phyloP scores from a whole-genome alignment of 2,888 invertebrate species.

The Osmoderma eremita region DNA sequence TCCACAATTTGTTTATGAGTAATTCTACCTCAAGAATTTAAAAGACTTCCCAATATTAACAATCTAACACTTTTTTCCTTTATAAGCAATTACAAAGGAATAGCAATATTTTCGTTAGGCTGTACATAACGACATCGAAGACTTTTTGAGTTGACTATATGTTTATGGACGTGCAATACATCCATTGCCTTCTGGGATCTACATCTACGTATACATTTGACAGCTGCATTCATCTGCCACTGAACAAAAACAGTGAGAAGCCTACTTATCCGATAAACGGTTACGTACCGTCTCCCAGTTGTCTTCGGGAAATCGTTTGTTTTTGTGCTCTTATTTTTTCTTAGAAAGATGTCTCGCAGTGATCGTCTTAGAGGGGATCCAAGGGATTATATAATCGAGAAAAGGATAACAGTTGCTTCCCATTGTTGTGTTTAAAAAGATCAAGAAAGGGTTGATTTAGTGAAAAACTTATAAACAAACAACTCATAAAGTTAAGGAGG shows the following conservation, averaged over 20 bases:
- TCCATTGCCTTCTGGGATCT: neutral
- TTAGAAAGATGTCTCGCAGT: neutral
- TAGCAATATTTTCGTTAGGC: too few relatives aligned
- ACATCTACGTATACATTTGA: slow-evolving; percentile 12
- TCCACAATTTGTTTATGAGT: too few relatives aligned
- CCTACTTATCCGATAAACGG: slow-evolving; percentile 15
- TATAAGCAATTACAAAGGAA: too few relatives aligned
- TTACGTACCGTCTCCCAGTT: neutral
- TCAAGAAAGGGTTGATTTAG: neutral
- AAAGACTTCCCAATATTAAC: too few relatives aligned
- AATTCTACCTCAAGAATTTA: too few relatives aligned
- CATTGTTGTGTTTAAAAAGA: neutral
- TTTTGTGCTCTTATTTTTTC: slow-evolving; percentile 10
- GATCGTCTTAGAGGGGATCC: neutral
- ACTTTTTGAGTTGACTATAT: too few relatives aligned
- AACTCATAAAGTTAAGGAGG: too few relatives aligned
- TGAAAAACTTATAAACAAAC: neutral
- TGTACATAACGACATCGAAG: too few relatives aligned
- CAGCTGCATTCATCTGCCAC: slow-evolving; percentile 34
- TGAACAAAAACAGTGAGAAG: slow-evolving; percentile 30
- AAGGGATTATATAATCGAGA: neutral
- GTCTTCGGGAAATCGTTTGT: slow-evolving; percentile 19
- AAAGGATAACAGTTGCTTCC: slow-evolving; percentile 11
- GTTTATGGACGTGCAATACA: neutral
- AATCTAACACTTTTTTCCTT: too few relatives aligned